These are phyloP conservation scores for Muscicapa striata DNA, from an alignment of 2,797 vertebrate species.

Conservation along the genomic window DNA sequence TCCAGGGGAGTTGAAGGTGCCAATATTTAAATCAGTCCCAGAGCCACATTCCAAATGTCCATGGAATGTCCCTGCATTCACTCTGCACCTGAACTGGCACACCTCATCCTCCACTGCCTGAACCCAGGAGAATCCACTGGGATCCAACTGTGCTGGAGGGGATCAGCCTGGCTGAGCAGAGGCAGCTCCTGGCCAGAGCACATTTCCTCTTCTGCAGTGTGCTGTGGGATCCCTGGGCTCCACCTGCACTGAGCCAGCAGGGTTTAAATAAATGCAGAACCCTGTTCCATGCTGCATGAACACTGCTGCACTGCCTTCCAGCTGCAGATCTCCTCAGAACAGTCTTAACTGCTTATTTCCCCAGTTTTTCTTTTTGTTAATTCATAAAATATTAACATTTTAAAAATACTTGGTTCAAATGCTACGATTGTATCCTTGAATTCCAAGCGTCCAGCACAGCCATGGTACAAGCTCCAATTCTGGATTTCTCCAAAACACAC, in stretches of 20 bases:
- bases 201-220: background rate
- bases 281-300: background rate
- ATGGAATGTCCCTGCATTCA: background rate
- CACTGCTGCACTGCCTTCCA: background rate
- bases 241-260: background rate
- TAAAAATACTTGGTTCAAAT: background rate
- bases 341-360: background rate
- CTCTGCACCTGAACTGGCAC: background rate
- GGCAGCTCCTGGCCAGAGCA: background rate
- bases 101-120: background rate
- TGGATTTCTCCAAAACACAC: background rate
- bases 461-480: background rate
- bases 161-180: background rate
- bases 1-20: background rate
- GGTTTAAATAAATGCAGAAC: background rate
- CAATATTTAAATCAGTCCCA: background rate
- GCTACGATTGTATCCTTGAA: background rate
- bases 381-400: background rate
- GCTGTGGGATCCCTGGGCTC: background rate
- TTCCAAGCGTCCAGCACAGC: background rate
- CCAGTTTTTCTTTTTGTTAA: background rate
- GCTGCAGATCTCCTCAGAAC: background rate
- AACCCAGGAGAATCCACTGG: background rate
- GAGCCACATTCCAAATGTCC: background rate
- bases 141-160: background rate